Percentiles rank a stretch among this genome's conserved stretches.
Conservation (phyloP, 2,888 invertebrate species). For the Pomacea canaliculata region DNA sequence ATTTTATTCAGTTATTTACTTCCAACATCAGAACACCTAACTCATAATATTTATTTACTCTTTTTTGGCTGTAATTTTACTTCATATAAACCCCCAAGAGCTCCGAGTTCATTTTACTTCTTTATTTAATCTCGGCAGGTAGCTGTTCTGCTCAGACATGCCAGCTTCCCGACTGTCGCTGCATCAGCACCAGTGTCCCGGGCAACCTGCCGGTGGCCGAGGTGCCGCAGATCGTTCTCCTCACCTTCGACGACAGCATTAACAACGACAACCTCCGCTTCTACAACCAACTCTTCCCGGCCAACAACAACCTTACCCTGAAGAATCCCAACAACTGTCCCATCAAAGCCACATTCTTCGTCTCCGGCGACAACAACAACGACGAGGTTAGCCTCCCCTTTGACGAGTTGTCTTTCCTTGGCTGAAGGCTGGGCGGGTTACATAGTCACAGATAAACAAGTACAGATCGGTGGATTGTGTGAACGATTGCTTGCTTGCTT, state of each 20-base stretch:
- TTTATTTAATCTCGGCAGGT: constrained; percentile 5
- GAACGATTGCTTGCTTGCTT: no score
- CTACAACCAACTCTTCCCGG: constrained; percentile 39
- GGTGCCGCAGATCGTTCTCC: constrained; percentile 49
- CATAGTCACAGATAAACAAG: no score
- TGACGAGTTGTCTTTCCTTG: no score
- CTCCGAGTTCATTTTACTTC: no score
- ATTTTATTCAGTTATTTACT: no score
- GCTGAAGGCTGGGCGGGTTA: no score
- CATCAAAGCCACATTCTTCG: constrained; percentile 94
- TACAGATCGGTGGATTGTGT: no score
- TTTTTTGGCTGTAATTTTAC: no score
- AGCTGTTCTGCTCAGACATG: constrained; percentile 34
- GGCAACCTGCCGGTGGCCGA: constrained; percentile 32
- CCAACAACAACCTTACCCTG: constrained; percentile 11
- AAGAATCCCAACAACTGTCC: constrained; percentile 77
- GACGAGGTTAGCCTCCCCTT: no score
- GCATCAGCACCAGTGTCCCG: constrained; percentile 38
- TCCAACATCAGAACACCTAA: no score
- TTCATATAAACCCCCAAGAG: no score
- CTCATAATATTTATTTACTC: no score
- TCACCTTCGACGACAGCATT: constrained; percentile 54
- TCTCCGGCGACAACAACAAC: constrained; percentile 95
- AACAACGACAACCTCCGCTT: constrained; percentile 35
- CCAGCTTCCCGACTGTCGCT: constrained; percentile 39